Evolutionary conservation across 1,140 invertebrate genomes (phyloP), one percentile per base, ranked within the genome.

Genomic region (Hetaerina americana): DNA sequence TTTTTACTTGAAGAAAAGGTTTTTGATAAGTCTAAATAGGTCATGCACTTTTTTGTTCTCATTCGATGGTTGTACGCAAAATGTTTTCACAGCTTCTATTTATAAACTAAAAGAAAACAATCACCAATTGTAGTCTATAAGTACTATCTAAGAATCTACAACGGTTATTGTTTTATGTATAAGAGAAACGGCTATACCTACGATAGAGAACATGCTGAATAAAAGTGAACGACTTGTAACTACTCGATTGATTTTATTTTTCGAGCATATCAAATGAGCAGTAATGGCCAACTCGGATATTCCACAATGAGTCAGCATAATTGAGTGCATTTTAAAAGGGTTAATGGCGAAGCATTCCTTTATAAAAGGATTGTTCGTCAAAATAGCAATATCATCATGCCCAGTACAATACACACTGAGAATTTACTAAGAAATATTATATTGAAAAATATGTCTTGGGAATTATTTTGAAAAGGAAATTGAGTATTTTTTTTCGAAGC

Each of bases 311-410:
- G 40, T 57, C 40, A 10, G 40, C 40, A n/a, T 57, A 5, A 57
- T 57, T 57, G 40, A 57, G 40, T 57, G 40, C 40, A 57, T 57
- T 57, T 57, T 18, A 18, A 18, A 26, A 66, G 29, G 70, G 57
- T 49, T 57, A 71, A n/a, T 26, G 70, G 70, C 70, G 18, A 26
- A 49, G 31, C 27, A 71, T 26, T 71, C 70, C 70, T 71, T 71
- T 71, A 71, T 71, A 71, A 71, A 71, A 71, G 70, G 70, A 66
- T 67, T 27, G 57, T 57, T 57, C 40, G 40, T 57, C 40, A 57
- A 57, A 57, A 57, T 57, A 57, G 40, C 40, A 57, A 57, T 57
- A 57, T 57, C 40, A 57, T 57, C 40, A 57, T 57, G 40, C 40
- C 40, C 40, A 57, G 40, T 57, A 57, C 40, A 57, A n/a, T n/a